Conservation (phyloP, 2,888 invertebrate genomes). For the Seira musarum region DNA sequence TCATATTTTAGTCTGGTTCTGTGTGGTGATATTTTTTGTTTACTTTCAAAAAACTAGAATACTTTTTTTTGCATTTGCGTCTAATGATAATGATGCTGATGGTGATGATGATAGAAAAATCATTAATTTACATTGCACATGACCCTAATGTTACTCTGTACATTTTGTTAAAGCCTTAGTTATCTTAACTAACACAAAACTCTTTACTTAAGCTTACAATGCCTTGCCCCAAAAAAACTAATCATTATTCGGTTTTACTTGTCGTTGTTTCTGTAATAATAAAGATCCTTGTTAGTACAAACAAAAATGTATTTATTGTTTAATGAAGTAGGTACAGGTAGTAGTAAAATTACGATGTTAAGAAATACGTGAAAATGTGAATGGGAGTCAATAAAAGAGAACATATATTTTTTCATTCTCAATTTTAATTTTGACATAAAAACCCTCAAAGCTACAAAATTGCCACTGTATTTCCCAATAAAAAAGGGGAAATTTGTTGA, state of each 20-base stretch:
- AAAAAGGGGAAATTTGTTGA: neutral
- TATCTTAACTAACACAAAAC: neutral
- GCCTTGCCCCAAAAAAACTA: neutral
- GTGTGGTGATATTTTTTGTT: slow-evolving; percentile 1
- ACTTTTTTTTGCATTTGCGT: slow-evolving; percentile 13
- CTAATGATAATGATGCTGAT: slow-evolving; percentile 20
- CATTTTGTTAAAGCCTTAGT: neutral
- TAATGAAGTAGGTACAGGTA: no score
- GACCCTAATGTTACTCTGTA: slow-evolving; percentile 45
- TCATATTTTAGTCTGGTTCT: slow-evolving; percentile 6
- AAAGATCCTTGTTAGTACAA: neutral
- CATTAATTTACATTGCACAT: slow-evolving; percentile 47
- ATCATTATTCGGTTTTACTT: slow-evolving; percentile 7
- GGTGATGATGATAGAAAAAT: slow-evolving; percentile 33
- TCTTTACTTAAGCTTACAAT: no score
- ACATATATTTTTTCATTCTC: slow-evolving; percentile 28
- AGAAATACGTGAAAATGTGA: neutral
- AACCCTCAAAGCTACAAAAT: slow-evolving; percentile 38
- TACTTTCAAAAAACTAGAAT: neutral
- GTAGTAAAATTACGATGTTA: no score
- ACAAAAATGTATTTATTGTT: no score
- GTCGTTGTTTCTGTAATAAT: neutral
- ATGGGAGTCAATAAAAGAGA: slow-evolving; percentile 25
- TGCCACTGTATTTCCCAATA: slow-evolving; percentile 28
- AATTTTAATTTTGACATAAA: slow-evolving; percentile 47